phyloP scores from a whole-genome alignment of 2,113 vertebrate species.

The Malurus elegans region DNA sequence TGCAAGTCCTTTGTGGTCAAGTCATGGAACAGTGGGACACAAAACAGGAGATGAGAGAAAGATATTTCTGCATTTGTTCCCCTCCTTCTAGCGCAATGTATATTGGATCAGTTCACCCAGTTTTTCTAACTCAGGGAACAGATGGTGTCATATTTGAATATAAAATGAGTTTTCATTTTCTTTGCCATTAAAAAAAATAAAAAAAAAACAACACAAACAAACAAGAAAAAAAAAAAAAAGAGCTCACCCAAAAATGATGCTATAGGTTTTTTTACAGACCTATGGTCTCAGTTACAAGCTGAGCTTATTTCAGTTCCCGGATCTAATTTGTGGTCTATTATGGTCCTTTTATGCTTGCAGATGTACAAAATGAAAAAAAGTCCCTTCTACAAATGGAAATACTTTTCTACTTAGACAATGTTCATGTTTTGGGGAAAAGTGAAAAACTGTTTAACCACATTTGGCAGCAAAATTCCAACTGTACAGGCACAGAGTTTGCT shows the following conservation, averaged over 20 bases:
- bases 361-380: conserved; percentile 69
- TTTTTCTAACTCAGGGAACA: conserved; percentile 66
- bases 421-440: conserved; percentile 66
- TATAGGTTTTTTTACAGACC: conserved; percentile 61
- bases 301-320: conserved; percentile 62
- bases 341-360: conserved; percentile 65
- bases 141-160: conserved; percentile 71
- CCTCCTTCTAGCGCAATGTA: conserved; percentile 47
- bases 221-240: conserved; percentile 39
- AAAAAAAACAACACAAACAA: conserved; percentile 29
- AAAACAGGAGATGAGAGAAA: conserved; percentile 35
- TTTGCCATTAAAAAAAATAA: conserved; percentile 57
- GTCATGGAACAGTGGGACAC: conserved; percentile 42
- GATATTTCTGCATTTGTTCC: conserved; percentile 46
- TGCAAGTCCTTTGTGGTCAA: conserved; percentile 48
- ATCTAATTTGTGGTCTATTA: conserved; percentile 70
- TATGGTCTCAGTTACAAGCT: conserved; percentile 65
- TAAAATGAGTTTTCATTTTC: conserved; percentile 68
- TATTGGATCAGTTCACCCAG: conserved; percentile 64
- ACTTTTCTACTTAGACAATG: conserved; percentile 70
- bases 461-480: conserved; percentile 64
- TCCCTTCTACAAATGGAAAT: conserved; percentile 67
- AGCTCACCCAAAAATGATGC: conserved; percentile 38
- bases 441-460: conserved; percentile 67
- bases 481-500: conserved; percentile 50